Base-by-base conservation (phyloP, 2,113 vertebrate species). In the Poeciliopsis retropinna region DNA sequence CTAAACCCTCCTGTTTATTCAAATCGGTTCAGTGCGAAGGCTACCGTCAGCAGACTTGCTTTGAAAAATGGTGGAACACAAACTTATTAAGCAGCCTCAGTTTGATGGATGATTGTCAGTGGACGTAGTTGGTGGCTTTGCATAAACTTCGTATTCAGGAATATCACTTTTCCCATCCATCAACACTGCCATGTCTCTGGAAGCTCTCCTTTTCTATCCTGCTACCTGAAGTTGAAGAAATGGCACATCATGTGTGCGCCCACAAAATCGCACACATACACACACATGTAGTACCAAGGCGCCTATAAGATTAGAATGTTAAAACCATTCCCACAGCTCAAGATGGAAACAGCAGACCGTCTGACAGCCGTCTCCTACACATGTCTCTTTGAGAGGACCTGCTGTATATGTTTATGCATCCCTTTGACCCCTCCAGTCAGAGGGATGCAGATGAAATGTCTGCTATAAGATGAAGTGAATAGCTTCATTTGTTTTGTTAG, bases 41-140 rank as follows among this genome's bases (percentile, higher is more conserved):
- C 73, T 69, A 44, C 82, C 82, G 85, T 87, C 84, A 69, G 68
- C 81, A 70, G 67, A 72, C 70, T 27, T 1, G 37, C 66, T 13
- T 63, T 88, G 87, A 90, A 86, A 62, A 75, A 91, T 85, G 84
- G 37, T 76, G 32, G 71, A 71, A 78, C 60, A 15, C 65, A 44
- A 75, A 83, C 71, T 80, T 81, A 75, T 90, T 83, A 83, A 41
- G 51, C 11, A 44, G 69, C 70, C 76, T 84, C 71, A 79, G 69
- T 74, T 61, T 88, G 89, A 93, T 83, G 69, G 84, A 93, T 91
- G 85, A 82, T 76, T 87, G 87, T 87, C 86, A 89, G 72, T 60
- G 74, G 70, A 66, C 73, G 73, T 51, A 44, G 65, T 32, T 63
- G 67, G 76, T 84, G 78, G 68, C 60, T 74, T 34, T 64, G 60